Evolutionary conservation across 2,888 invertebrate species (phyloP), one percentile per base, ranked within the genome.

Genomic region (Hyposoter didymator): DNA sequence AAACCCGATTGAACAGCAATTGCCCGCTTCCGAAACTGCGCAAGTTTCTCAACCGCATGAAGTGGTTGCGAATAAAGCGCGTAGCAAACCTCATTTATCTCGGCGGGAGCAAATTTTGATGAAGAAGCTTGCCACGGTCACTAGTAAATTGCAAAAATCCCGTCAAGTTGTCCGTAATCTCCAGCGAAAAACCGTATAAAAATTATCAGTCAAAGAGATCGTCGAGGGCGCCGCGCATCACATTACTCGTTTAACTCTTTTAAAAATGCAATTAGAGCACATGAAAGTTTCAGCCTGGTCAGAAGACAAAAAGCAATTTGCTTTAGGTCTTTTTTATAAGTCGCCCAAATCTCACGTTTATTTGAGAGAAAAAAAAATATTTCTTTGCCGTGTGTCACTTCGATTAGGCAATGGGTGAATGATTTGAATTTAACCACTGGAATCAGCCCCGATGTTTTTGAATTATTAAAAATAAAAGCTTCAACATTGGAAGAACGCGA

Each of bases 291-390:
- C 74, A 1, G 66, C 81, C 7, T 92, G 90, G 90, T 74, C 69
- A 14, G 73, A 81, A 35, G 85, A 89, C 32, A 90, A 91, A 84
- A 90, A 89, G 86, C 84, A 89, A 55, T 85, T 90, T 72, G 89
- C 90, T 59, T 52, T 91, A 10, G 79, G 87, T 19, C 73, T 92
- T 64, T 91, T 85, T 89, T 89, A 91, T 79, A 90, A 89, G 87
- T 91, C 91, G 7, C 91, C 92, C 28, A 79, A 88, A 52, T 84
- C 73, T 39, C 59, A 59, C 22, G 12, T 8, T 59, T 55, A 22
- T 8, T 59, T n/a, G n/a, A n/a, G n/a, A n/a, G n/a, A n/a, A n/a
- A n/a, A n/a, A n/a, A n/a, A n/a, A n/a, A n/a, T n/a, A n/a, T n/a
- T n/a, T n/a, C 85, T 39, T 79, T 92, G 49, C 91, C 91, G 17